phyloP scores from a whole-genome alignment of 2,797 vertebrate species.

The Echeneis naucrates region DNA sequence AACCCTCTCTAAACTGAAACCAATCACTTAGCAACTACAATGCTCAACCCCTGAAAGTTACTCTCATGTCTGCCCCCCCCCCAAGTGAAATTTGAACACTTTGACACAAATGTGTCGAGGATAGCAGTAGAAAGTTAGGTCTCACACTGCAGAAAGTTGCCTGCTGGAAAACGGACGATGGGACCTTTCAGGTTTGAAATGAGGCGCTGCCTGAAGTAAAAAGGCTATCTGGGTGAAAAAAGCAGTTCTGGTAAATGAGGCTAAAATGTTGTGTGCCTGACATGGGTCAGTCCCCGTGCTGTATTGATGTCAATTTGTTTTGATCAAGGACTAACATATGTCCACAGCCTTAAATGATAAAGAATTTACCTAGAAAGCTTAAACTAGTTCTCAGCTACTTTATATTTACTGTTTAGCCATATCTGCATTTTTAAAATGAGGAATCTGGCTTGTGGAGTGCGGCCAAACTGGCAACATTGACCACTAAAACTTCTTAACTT shows the following conservation, averaged over 20 bases:
- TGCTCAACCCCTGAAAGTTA: neutral
- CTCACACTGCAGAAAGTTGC: neutral
- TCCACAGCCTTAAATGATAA: neutral
- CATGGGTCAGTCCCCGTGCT: neutral
- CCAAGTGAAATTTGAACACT: slow-evolving; percentile 11
- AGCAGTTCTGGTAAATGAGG: neutral
- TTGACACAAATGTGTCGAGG: neutral
- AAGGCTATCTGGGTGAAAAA: neutral
- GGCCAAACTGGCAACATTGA: neutral
- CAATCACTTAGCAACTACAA: neutral
- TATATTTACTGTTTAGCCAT: neutral
- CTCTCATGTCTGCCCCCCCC: neutral
- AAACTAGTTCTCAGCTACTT: neutral
- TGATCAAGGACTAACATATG: neutral
- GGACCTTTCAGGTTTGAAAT: neutral
- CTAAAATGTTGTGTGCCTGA: neutral
- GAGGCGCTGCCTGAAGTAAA: neutral
- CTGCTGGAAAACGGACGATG: neutral
- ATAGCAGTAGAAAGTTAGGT: neutral
- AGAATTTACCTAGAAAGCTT: neutral
- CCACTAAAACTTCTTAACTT: neutral
- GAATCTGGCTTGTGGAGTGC: neutral
- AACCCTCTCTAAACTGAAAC: slow-evolving; percentile 2
- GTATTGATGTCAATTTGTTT: neutral
- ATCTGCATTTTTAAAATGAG: neutral